A percentile compares a stretch with the other conserved stretches of the same genome.
These are phyloP conservation scores for Erynnis tages DNA, from an alignment of 2,888 invertebrate genomes.

Conservation along the genomic window DNA sequence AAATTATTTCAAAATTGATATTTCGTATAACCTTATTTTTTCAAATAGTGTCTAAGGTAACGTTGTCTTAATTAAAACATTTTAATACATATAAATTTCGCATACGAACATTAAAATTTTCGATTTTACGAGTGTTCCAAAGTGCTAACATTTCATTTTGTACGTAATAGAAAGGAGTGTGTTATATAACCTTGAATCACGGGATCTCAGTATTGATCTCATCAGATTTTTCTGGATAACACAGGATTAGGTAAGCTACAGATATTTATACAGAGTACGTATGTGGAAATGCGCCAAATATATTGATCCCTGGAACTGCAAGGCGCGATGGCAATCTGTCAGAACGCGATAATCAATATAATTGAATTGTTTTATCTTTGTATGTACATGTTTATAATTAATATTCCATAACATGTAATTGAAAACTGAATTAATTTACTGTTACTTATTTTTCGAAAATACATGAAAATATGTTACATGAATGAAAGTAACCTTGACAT, in stretches of 20 bases:
- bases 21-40: slow-evolving; percentile 43
- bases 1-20: slow-evolving; percentile 64
- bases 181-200: slow-evolving; percentile 82
- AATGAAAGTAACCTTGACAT: too few species aligned
- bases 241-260: slow-evolving; percentile 35
- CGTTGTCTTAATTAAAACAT: slow-evolving; percentile 30
- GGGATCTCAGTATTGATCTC: slow-evolving; percentile 73
- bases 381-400: neutral
- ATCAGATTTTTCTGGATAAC: slow-evolving; percentile 37
- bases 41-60: slow-evolving; percentile 74
- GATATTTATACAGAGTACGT: slow-evolving; percentile 32
- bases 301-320: slow-evolving; percentile 4
- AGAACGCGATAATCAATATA: neutral
- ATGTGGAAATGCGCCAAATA: neutral
- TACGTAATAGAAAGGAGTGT: slow-evolving; percentile 61
- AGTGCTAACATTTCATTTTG: slow-evolving; percentile 49
- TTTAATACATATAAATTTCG: slow-evolving; percentile 38
- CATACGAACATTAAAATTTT: slow-evolving; percentile 20
- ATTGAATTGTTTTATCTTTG: neutral
- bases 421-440: too few species aligned
- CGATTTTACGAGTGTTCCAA: slow-evolving; percentile 35
- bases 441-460: too few species aligned
- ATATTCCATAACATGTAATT: too few species aligned
- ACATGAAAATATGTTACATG: too few species aligned
- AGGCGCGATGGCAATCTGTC: slow-evolving; percentile 19